These are phyloP conservation scores for Pseudopodoces humilis DNA, from an alignment of 2,113 vertebrate genomes.

Conservation along the genomic window DNA sequence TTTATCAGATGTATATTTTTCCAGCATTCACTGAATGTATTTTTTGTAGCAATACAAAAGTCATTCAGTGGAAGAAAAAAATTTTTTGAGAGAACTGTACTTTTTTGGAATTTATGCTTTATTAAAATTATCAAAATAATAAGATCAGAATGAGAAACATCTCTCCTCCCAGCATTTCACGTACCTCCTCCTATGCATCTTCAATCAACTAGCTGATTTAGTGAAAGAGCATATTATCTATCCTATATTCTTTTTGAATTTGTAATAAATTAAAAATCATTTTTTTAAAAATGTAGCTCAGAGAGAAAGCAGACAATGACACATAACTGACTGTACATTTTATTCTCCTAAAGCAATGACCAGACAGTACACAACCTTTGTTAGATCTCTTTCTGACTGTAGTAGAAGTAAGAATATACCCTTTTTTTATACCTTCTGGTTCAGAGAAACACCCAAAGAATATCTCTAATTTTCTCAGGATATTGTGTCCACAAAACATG, in stretches of 20 bases:
- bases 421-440: background rate
- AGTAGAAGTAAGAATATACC: background rate
- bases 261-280: background rate
- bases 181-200: background rate
- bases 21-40: background rate
- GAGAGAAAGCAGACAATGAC: background rate
- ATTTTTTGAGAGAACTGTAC: background rate
- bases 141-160: background rate
- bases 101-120: background rate
- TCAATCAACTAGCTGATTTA: background rate
- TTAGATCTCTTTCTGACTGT: background rate
- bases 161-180: background rate
- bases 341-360: background rate
- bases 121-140: background rate
- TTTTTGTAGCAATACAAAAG: background rate
- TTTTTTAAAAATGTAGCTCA: background rate
- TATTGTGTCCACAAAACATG: background rate
- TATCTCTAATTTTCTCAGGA: background rate
- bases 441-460: background rate
- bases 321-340: background rate
- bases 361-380: background rate
- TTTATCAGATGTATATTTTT: background rate
- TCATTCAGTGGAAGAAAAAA: background rate
- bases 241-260: background rate
- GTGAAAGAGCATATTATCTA: background rate